Base-by-base conservation (phyloP, 2,888 invertebrate species). In the Dryocosmus kuriphilus region DNA sequence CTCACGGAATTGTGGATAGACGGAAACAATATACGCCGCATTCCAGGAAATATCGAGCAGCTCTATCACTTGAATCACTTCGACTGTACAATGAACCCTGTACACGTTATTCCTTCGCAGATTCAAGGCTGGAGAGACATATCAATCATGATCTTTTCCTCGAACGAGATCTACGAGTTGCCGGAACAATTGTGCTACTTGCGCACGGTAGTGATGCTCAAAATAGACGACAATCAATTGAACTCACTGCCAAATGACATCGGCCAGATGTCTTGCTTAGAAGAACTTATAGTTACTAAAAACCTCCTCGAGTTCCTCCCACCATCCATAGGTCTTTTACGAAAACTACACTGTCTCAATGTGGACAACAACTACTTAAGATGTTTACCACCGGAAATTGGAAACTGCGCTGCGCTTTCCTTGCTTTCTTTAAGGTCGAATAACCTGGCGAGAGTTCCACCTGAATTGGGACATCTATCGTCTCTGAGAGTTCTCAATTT, bases 381-480 rank as follows among this genome's bases (percentile, higher is more conserved):
- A 81, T 93, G 93, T 86, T 92, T 98, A 85, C 98, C 98, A 77
- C 94, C 95, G 88, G 97, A 97, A 93, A 95, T 98, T 85, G 98
- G 98, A 80, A 97, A 97, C 89, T 98, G 98, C 91, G 93, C 93
- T 79, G 95, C 95, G 75, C 92, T 98, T 81, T 96, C 97, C 55
- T 95, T 98, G 35, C 92, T 98, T 27, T 98, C 97, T 75, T 93
- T 97, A 73, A 94, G 97, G 84, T 95, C 96, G 82, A 98, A 98
- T 92, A 95, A 95, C 91, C 92, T 98, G 79, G 94, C 94, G 16
- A 94, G 94, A 87, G 93, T 98, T 80, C 98, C 98, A 22, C 96
- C 97, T 84, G 98, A 98, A 93, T 93, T 98, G 80, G 98, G 98
- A 0, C 97, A 97, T 91, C 93, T 98, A 83, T 94, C 95, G 75